phyloP scores from a whole-genome alignment of 2,797 vertebrate genomes.

The Crocodylus rhombifer region DNA sequence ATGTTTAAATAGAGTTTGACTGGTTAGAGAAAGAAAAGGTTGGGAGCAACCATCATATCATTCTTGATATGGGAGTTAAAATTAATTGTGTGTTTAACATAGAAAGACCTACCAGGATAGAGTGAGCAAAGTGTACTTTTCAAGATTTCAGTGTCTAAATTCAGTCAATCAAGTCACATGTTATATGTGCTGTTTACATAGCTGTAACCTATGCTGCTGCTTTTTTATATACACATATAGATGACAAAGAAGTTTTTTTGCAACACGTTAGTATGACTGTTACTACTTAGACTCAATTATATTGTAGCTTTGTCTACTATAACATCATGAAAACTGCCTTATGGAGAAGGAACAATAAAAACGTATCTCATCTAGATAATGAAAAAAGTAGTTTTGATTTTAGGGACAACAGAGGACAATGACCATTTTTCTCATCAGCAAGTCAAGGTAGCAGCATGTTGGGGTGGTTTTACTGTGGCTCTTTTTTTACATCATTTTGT shows the following conservation, averaged over 20 bases:
- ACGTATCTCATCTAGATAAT: slow-evolving; percentile 57
- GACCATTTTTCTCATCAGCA: slow-evolving; percentile 53
- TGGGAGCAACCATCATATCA: not conserved
- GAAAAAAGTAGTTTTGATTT: slow-evolving; percentile 51
- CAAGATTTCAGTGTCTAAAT: not conserved
- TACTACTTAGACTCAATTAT: slow-evolving; percentile 50
- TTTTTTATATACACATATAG: not conserved
- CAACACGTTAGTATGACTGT: not conserved
- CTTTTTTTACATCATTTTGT: slow-evolving; percentile 30
- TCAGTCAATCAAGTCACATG: not conserved
- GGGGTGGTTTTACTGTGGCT: slow-evolving; percentile 13
- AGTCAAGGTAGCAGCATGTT: slow-evolving; percentile 31
- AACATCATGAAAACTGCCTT: slow-evolving; percentile 57
- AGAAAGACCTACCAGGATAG: not conserved
- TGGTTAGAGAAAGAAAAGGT: slow-evolving; percentile 18
- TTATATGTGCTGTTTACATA: not conserved
- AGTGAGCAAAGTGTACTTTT: not conserved
- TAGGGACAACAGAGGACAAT: slow-evolving; percentile 55
- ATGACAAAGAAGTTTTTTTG: slow-evolving; percentile 5
- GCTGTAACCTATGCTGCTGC: not conserved
- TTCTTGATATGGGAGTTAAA: not conserved
- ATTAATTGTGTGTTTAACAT: not conserved
- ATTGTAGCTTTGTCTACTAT: slow-evolving; percentile 18
- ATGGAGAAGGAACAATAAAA: slow-evolving; percentile 58
- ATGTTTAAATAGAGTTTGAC: not conserved